Evolutionary conservation across 2,113 vertebrate species (phyloP).

Genomic region (Ondatra zibethicus): DNA sequence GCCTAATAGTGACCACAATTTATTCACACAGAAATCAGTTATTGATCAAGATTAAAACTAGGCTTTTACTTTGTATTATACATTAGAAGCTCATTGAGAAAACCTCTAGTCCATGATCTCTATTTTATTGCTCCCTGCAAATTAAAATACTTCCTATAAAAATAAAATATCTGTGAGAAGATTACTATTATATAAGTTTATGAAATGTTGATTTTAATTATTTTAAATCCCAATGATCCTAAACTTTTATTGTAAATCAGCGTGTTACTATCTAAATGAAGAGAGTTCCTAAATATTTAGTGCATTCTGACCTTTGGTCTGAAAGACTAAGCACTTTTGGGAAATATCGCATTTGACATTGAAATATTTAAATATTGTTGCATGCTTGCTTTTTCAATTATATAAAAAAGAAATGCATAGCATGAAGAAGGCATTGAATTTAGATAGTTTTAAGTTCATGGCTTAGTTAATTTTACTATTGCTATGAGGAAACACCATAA

Average conservation of each 20-base stretch:
- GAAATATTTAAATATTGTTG: background rate
- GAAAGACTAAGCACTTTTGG: background rate
- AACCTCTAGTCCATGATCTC: background rate
- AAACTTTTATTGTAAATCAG: slow-evolving; percentile 6
- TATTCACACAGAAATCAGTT: background rate
- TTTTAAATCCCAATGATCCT: background rate
- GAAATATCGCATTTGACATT: background rate
- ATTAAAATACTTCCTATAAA: background rate
- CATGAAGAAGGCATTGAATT: background rate
- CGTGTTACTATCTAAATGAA: background rate
- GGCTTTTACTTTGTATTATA: background rate
- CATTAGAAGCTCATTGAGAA: background rate
- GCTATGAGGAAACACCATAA: background rate
- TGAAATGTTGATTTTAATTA: background rate
- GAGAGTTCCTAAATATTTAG: background rate
- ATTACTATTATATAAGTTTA: background rate
- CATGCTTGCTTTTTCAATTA: background rate
- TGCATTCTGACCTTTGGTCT: background rate
- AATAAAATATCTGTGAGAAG: background rate
- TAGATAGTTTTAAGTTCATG: background rate
- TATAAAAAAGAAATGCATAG: background rate
- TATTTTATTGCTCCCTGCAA: background rate
- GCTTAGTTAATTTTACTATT: background rate
- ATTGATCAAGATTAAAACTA: background rate
- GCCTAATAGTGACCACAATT: background rate